Evolutionary conservation across 2,888 invertebrate genomes (phyloP), one percentile per base, ranked within the genome.

Genomic region (Clostera curtula): DNA sequence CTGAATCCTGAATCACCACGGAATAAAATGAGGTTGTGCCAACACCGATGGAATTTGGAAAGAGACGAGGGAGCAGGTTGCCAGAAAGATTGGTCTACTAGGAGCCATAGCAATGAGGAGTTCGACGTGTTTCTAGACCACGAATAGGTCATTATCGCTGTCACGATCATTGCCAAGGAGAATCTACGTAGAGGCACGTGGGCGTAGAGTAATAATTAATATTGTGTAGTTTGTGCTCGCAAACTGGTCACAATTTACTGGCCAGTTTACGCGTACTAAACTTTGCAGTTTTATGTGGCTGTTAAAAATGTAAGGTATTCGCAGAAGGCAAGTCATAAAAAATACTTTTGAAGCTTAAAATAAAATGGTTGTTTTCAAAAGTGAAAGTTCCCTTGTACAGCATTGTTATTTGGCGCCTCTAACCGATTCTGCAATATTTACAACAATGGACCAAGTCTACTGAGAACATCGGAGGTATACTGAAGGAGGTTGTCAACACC

Each of bases 141-240:
- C 38, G 52, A 54, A 43, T 47, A 58, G 70, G 63, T 77, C 72
- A 71, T 74, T 79, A 76, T 49, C 72, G 65, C 64, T 57, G 56
- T 64, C 58, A 59, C 44, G 64, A 58, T 61, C 73, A 73, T 49
- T 77, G 76, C 73, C 77, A 80, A 79, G 72, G 72, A 39, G 54
- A 62, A 56, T 58, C 49, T 44, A 49, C 56, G 49, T 41, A 48
- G 40, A 49, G 25, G 28, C 29, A 29, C 36, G 61, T 63, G 47
- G 62, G 64, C 47, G 63, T 32, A 23, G 8, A 29, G 25, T 27
- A 34, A 49, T 50, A 32, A 36, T 41, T 48, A 49, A 48, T 52
- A 38, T 44, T 40, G 34, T 34, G 5, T 5, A 23, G 9, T 43
- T 40, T 30, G 30, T 45, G 40, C 36, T 41, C 25, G 39, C 19